Evolutionary conservation across 2,113 vertebrate species (phyloP).

Genomic region (Leiothrix lutea): DNA sequence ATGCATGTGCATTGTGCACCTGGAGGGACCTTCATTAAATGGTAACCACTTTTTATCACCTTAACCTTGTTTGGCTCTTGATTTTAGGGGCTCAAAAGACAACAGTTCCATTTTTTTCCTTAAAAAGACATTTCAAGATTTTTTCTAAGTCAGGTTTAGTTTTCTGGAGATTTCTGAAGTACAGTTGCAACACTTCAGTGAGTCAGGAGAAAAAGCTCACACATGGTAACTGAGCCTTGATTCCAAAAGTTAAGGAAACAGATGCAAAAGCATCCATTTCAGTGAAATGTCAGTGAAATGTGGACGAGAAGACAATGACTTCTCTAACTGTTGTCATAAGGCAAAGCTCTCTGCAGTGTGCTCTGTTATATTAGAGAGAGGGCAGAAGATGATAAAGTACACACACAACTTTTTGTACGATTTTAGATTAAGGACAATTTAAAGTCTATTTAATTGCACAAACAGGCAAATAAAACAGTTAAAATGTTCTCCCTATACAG

Average conservation of each 20-base stretch:
- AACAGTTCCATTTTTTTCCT: background rate
- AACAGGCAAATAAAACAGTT: background rate
- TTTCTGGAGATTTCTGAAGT: background rate
- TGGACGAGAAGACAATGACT: background rate
- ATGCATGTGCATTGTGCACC: rapidly evolving
- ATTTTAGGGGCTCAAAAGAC: background rate
- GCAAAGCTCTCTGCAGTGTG: background rate
- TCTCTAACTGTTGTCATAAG: background rate
- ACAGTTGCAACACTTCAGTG: background rate
- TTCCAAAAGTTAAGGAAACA: background rate
- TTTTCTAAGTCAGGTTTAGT: background rate
- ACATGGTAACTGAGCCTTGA: background rate
- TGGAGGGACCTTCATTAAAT: background rate
- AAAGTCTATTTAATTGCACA: background rate
- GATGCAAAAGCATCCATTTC: background rate
- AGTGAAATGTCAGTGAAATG: background rate
- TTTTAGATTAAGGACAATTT: background rate
- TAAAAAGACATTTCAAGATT: background rate
- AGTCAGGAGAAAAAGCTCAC: background rate
- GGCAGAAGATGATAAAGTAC: background rate
- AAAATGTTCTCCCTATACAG: background rate
- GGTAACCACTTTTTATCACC: background rate
- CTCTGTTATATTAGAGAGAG: background rate
- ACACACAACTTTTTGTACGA: background rate
- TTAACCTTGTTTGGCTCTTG: background rate